phyloP scores from a whole-genome alignment of 2,113 vertebrate species.

The Vimba vimba region DNA sequence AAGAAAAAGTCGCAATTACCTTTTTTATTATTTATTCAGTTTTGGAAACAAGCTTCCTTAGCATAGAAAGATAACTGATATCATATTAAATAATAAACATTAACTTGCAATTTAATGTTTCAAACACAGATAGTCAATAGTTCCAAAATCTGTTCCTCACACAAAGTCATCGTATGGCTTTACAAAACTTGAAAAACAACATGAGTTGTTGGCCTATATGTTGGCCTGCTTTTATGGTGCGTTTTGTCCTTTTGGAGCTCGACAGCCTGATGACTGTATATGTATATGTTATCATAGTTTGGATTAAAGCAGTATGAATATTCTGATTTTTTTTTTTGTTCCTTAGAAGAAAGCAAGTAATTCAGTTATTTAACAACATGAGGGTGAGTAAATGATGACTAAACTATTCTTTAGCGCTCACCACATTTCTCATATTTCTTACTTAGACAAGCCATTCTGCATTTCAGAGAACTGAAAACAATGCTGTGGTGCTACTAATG shows the following conservation, averaged over 20 bases:
- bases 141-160: not conserved
- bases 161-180: not conserved
- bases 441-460: not conserved
- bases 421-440: not conserved
- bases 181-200: not conserved
- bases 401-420: not conserved
- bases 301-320: not conserved
- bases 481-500: conserved; percentile 30
- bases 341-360: not conserved
- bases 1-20: too few relatives aligned
- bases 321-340: not conserved
- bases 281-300: not conserved
- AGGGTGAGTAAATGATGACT: not conserved
- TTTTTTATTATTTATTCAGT: too few relatives aligned
- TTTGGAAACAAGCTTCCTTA: too few relatives aligned
- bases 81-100: too few relatives aligned
- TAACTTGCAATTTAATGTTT: too few relatives aligned
- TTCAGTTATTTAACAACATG: not conserved
- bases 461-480: conserved; percentile 40
- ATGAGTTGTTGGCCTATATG: not conserved
- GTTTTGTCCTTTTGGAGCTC: not conserved
- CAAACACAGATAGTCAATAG: too few relatives aligned
- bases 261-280: not conserved
- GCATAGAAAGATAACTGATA: too few relatives aligned
- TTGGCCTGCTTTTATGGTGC: not conserved